These are phyloP conservation scores for Noctuana brunneofusca DNA, from an alignment of 2,888 invertebrate species.

Conservation along the genomic window DNA sequence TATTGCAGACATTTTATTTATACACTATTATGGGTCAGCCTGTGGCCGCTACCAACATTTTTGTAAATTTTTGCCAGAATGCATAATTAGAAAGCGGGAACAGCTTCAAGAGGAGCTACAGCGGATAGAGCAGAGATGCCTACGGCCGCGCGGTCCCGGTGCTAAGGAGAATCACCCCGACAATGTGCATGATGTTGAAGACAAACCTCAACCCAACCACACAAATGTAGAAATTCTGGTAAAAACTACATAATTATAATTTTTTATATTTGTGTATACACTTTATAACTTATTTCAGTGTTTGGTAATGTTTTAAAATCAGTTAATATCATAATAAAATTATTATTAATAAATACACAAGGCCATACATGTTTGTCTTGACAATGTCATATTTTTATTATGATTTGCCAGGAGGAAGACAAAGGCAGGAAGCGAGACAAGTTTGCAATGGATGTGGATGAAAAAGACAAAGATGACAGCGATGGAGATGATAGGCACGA, in stretches of 20 bases:
- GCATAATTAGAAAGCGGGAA: constrained; percentile 84
- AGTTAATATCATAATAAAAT: too few relatives aligned
- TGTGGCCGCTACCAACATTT: too few relatives aligned
- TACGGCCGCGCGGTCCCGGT: constrained; percentile 56
- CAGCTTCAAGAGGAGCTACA: constrained; percentile 85
- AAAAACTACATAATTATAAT: too few relatives aligned
- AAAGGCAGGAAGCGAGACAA: constrained; percentile 62
- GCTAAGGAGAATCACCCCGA: constrained; percentile 66
- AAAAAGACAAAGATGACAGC: constrained; percentile 67
- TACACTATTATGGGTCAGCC: too few relatives aligned
- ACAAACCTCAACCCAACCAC: background rate
- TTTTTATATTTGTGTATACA: background rate
- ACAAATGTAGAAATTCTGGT: constrained; percentile 3
- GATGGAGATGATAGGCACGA: constrained; percentile 68
- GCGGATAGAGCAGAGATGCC: constrained; percentile 83
- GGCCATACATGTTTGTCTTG: too few relatives aligned
- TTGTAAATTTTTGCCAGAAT: constrained; percentile 66
- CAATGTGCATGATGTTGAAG: too few relatives aligned
- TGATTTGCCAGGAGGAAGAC: constrained; percentile 43
- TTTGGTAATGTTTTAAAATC: too few relatives aligned
- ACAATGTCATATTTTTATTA: too few relatives aligned
- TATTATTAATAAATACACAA: too few relatives aligned
- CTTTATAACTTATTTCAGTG: too few relatives aligned
- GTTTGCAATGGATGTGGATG: constrained; percentile 69
- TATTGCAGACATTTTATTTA: too few relatives aligned